Base-by-base conservation (phyloP, 30 jellyfish, hydroid and myxozoan species). In the Nemopilema nomurai region DNA sequence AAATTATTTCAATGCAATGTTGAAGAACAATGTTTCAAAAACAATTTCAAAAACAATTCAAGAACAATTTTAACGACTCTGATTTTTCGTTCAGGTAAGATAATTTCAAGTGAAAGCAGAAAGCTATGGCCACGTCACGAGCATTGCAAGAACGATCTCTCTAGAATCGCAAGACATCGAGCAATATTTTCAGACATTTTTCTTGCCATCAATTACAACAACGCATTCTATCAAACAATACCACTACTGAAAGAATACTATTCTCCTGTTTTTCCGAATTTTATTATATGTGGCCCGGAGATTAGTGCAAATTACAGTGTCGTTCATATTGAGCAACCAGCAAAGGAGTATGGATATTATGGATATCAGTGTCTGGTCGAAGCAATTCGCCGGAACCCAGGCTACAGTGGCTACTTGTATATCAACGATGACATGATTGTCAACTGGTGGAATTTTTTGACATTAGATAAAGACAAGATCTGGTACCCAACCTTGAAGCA, bases 391-490 rank as follows among this genome's bases (percentile, higher is more conserved):
- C 80, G 77, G 27, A 53, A 76, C 51, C 90, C 90, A 16, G 91
- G 85, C 18, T 87, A 21, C 70, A 6, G 20, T 52, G 96, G 96
- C 9, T 87, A 87, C 51, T 22, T 87, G 53, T 77, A 87, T 65
- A 50, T 70, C 57, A 87, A 87, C 76, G 96, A 87, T 87, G 96
- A 87, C 70, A 82, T 87, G 80, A 67, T 87, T 0, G 52, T 87
- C 1, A 87, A 87, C 31, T 87, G 90, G 90, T 87, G 96, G 96
- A 87, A 87, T 53, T 63, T 87, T 32, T 19, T 57, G 16, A 8
- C 33, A n/a, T 50, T 67, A 19, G 96, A 87, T 65, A 8, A 25
- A 27, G 22, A 52, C 18, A 77, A 87, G 52, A 64, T 87, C 1
- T 87, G 96, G 96, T 64, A 41, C 69, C 85, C 92, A 1, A 24